A percentile compares a stretch with the other conserved stretches of the same genome.
Evolutionary conservation across 2,888 invertebrate genomes (phyloP).

Genomic region (Protonemura montana): DNA sequence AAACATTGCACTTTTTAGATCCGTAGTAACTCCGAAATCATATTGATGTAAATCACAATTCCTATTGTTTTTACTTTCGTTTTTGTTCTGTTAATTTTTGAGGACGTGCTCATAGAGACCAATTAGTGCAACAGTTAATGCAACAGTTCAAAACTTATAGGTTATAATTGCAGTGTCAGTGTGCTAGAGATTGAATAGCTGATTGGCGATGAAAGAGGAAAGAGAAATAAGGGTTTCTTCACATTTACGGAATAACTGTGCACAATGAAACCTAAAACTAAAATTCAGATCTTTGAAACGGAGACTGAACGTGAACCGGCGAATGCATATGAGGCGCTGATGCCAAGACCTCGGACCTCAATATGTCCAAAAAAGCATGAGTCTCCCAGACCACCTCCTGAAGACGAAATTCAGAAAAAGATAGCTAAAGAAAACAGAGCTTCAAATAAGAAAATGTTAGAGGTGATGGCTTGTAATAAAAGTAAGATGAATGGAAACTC

Average conservation of each 20-base stretch:
- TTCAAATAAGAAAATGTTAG: neutral
- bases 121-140: too few relatives aligned
- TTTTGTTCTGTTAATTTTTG: too few relatives aligned
- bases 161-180: neutral
- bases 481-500: neutral
- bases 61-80: too few relatives aligned
- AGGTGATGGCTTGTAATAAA: neutral
- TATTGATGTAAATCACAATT: too few relatives aligned
- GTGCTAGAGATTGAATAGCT: too few relatives aligned
- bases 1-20: too few relatives aligned
- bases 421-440: neutral
- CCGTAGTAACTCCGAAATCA: too few relatives aligned
- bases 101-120: too few relatives aligned
- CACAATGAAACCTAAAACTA: neutral
- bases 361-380: neutral
- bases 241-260: neutral
- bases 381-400: neutral
- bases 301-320: neutral
- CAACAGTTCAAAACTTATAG: neutral
- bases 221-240: too few relatives aligned
- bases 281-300: neutral
- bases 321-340: neutral
- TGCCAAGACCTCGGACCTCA: neutral
- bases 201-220: too few relatives aligned
- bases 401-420: neutral